Base-by-base conservation (phyloP, 2,797 vertebrate species). In the Megalops cyprinoides region DNA sequence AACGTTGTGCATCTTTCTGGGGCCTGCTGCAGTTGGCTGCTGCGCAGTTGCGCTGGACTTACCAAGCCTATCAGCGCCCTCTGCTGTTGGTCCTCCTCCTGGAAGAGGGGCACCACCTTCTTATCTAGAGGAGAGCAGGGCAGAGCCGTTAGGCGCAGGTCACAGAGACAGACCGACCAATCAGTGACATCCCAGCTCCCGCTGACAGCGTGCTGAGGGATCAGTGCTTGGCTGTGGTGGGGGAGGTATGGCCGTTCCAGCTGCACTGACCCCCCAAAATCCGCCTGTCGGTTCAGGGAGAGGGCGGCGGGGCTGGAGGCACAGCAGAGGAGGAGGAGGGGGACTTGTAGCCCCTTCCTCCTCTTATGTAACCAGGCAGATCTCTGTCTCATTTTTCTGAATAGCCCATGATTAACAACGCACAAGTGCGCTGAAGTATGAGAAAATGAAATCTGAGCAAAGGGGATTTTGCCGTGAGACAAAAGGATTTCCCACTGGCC, bases 41-140 rank as follows among this genome's bases (percentile, higher is more conserved):
- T 34, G 28, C 37, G 31, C 15, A 71, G 14, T 39, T 42, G 20
- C 20, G 4, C 37, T 23, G 46, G 77, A 91, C 97, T 88, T 93
- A 99, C 98, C 96, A 98, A 91, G 83, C 97, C 97, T 81, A 96
- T 94, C 48, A 98, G 94, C 82, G 92, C 88, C 81, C 94, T 95
- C 92, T 99, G 97, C 65, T 93, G 94, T 82, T 87, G 91, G 82
- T 99, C 98, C 23, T 98, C 97, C 89, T 98, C 97, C 86, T 97
- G 95, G 88, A 98, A 96, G 74, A 98, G 94, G 28, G 96, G 97
- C 51, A 92, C 91, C 81, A 93, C 86, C 88, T 94, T 95, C 87
- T 94, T 94, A 91, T 95, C 98, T 99, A 87, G 71, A 94, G 89
- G 79, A 15, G 53, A 62, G 55, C 67, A 79, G 37, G 48, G 46